phyloP scores from a whole-genome alignment of 2,113 vertebrate genomes.

The Dromaius novaehollandiae region DNA sequence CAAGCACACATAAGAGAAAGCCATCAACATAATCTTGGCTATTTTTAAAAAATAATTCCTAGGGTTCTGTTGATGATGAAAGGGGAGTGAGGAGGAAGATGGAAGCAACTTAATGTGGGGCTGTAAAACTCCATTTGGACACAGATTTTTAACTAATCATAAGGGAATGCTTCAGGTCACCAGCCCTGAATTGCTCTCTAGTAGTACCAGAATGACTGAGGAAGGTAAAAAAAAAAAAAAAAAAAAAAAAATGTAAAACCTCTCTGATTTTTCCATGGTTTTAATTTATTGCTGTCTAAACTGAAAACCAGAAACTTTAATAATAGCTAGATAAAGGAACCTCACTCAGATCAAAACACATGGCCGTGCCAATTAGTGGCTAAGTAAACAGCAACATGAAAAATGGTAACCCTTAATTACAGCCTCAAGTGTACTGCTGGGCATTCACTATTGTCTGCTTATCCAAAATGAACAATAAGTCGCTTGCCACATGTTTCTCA shows the following conservation, averaged over 20 bases:
- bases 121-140: background rate
- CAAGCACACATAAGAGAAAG: background rate
- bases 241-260: background rate
- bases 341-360: background rate
- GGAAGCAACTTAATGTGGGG: background rate
- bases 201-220: background rate
- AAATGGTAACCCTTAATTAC: constrained; percentile 44
- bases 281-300: background rate
- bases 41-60: background rate
- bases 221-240: background rate
- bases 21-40: background rate
- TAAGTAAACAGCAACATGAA: background rate
- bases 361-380: background rate
- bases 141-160: background rate
- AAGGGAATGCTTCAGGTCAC: background rate
- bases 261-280: background rate
- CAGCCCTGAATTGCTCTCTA: background rate
- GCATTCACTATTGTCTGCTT: background rate
- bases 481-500: constrained; percentile 36
- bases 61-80: background rate
- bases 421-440: background rate
- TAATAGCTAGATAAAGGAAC: background rate
- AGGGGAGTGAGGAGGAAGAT: background rate
- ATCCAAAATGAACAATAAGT: constrained; percentile 23
- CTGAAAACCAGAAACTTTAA: background rate